Evolutionary conservation across 2,888 invertebrate species (phyloP).

Genomic region (Meiosimyza platycephala): DNA sequence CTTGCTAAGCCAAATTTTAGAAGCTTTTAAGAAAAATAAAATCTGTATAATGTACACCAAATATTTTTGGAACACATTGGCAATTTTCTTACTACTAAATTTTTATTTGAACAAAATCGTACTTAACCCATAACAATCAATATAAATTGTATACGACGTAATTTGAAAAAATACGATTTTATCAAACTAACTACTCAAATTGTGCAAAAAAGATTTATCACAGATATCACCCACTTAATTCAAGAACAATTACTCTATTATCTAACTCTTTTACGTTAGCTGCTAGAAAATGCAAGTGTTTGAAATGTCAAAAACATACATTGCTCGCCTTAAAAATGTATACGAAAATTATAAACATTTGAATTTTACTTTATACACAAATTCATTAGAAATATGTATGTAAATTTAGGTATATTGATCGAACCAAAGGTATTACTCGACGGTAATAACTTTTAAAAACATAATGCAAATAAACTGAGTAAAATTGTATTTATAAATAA

Average conservation of each 20-base stretch:
- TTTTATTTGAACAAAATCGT: neutral
- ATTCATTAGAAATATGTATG: too few species aligned
- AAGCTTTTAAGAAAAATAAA: conserved; percentile 39
- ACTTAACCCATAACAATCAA: conserved; percentile 36
- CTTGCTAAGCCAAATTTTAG: neutral
- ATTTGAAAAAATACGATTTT: conserved; percentile 40
- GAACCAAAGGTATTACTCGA: too few species aligned
- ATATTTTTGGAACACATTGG: neutral
- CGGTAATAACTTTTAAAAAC: too few species aligned
- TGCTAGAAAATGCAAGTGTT: conserved; percentile 17
- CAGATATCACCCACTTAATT: too few species aligned
- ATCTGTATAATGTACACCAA: conserved; percentile 26
- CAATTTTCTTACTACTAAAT: neutral
- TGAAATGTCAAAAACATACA: conserved; percentile 7
- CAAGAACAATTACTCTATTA: neutral
- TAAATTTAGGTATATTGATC: too few species aligned
- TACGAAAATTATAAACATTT: conserved; percentile 30
- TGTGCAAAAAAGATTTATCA: conserved; percentile 33
- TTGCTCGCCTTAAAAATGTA: conserved; percentile 35
- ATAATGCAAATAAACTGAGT: too few species aligned
- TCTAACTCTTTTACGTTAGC: conserved; percentile 22
- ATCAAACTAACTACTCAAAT: conserved; percentile 44
- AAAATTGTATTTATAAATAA: neutral
- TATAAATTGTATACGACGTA: conserved; percentile 47
- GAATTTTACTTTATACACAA: neutral